Percentiles rank a stretch among this genome's conserved stretches.
Evolutionary conservation across 2,797 vertebrate species (phyloP).

Genomic region (Siniperca scherzeri): DNA sequence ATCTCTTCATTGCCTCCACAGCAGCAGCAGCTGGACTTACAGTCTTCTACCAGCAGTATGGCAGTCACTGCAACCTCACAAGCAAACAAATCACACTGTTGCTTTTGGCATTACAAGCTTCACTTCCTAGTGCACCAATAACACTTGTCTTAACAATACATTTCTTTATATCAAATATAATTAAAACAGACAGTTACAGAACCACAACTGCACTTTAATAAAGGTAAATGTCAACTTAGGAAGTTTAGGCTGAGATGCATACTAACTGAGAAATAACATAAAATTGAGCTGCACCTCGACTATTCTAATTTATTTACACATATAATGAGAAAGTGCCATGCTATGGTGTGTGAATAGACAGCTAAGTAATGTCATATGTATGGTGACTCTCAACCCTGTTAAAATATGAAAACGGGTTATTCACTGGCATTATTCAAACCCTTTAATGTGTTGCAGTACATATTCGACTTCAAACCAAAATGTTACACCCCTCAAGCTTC

Average conservation of each 20-base stretch:
- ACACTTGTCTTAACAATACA: constrained; percentile 49
- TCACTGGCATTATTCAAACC: constrained; percentile 40
- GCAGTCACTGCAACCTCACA: not conserved
- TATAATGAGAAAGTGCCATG: constrained; percentile 39
- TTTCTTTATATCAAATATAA: constrained; percentile 15
- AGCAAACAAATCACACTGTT: not conserved
- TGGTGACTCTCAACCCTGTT: constrained; percentile 35
- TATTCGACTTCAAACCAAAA: constrained; percentile 34
- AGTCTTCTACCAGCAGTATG: not conserved
- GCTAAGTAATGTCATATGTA: not conserved
- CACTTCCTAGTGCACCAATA: constrained; percentile 27
- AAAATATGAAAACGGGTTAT: constrained; percentile 42
- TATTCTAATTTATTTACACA: constrained; percentile 55
- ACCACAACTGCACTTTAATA: constrained; percentile 28
- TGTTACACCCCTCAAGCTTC: constrained; percentile 27
- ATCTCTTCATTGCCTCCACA: not conserved
- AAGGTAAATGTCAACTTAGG: constrained; percentile 24
- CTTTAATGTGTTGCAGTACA: constrained; percentile 16
- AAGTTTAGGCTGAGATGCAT: constrained; percentile 16
- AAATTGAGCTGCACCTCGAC: constrained; percentile 8
- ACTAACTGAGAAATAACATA: constrained; percentile 5
- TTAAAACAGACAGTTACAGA: constrained; percentile 27
- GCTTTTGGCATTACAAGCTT: constrained; percentile 9
- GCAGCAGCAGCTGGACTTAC: not conserved
- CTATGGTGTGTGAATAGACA: constrained; percentile 36